Base-by-base conservation (phyloP, 2,888 invertebrate species). In the Kryphioiulus occultus region DNA sequence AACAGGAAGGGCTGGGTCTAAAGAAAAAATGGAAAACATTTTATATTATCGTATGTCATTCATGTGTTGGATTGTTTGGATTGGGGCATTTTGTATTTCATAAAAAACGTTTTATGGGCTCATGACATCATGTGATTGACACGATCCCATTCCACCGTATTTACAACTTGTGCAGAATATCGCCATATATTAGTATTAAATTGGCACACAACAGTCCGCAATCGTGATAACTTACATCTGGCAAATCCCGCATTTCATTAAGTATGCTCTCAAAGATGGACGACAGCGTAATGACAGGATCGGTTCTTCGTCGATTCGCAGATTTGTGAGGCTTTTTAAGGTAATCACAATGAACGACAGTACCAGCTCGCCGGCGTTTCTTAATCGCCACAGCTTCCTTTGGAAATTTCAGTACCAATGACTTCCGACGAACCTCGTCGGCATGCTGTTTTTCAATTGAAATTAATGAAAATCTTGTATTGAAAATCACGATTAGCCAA, bases 271-370 rank as follows among this genome's bases (percentile, higher is more conserved):
- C 99, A 83, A 99, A 93, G 89, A 98, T 95, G 0, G 97, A 96
- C 0, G 98, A 97, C 87, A 99, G 92, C 0, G 93, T 92, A 19
- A 99, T 98, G 0, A 98, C 95, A 0, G 99, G 99, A 93, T 99
- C 99, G 0, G 98, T 98, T 82, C 99, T 94, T 0, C 98, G 93
- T 10, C 99, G 93, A 91, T 99, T 98, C 0, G 97, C 96, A 0
- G 97, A 96, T 90, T 95, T 94, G 89, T 94, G 95, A 88, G 95
- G 95, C 30, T 95, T 94, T 90, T 96, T 97, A 7, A 98, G 93
- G 91, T 99, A 99, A 93, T 99, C 99, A 92, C 96, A 96, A 90
- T 96, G 96, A 87, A 95, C 93, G 89, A 95, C 95, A 7, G 93
- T 93, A 19, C 95, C 94, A 84, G 95, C 93, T 30, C 93, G 91